Percentiles rank a stretch among this genome's conserved stretches.
Conservation (phyloP, 2,888 invertebrate species). For the Acanthosepion pharaonis region DNA sequence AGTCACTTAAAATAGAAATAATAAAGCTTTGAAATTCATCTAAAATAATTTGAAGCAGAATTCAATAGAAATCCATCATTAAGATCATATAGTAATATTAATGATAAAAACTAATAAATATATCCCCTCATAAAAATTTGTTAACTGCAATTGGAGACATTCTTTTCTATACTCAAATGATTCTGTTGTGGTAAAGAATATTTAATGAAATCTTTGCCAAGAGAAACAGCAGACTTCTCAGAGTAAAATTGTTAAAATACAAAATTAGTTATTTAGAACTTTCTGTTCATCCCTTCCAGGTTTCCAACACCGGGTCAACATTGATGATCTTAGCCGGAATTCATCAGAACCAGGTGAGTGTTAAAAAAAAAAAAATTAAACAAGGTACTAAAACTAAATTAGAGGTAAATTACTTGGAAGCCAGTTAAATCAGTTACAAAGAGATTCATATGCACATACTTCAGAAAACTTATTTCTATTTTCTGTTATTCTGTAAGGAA, state of each 20-base stretch:
- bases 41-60: too few relatives aligned
- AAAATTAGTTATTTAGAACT: neutral
- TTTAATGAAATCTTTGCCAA: neutral
- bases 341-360: neutral
- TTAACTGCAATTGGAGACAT: neutral
- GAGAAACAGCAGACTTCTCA: neutral
- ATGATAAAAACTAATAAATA: too few relatives aligned
- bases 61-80: too few relatives aligned
- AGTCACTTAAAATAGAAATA: too few relatives aligned
- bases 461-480: neutral
- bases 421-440: neutral
- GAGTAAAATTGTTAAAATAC: neutral
- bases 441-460: neutral
- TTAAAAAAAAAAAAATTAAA: neutral
- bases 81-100: too few relatives aligned
- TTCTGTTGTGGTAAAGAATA: neutral
- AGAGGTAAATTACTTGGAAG: neutral
- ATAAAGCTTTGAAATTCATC: too few relatives aligned
- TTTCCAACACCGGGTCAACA: slow-evolving; percentile 12
- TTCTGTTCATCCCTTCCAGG: neutral
- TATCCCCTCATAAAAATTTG: neutral
- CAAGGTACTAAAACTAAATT: neutral
- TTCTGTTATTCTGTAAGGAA: too few relatives aligned
- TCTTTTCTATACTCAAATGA: neutral
- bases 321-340: neutral